These are phyloP conservation scores for Podiceps cristatus DNA, from an alignment of 2,113 vertebrate species.

Conservation along the genomic window DNA sequence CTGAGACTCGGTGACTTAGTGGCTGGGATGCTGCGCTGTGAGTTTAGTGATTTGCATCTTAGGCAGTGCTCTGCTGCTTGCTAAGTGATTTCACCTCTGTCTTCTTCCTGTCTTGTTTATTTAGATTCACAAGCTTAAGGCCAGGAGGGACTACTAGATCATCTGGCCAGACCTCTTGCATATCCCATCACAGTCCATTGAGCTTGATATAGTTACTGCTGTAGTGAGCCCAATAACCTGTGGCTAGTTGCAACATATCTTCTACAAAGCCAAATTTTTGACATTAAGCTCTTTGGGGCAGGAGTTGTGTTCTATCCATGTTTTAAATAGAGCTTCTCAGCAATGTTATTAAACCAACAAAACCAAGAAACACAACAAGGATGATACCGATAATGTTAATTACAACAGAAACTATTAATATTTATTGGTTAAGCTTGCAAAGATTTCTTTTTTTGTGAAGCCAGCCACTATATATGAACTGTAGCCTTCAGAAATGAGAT, in stretches of 20 bases:
- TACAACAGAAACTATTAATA: neutral
- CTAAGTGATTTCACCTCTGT: slow-evolving; percentile 30
- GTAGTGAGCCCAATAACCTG: slow-evolving; percentile 16
- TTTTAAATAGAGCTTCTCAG: neutral
- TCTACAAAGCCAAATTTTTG: neutral
- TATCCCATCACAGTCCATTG: neutral
- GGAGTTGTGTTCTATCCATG: neutral
- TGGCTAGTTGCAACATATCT: slow-evolving; percentile 3
- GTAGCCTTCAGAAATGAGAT: neutral
- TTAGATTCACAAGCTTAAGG: slow-evolving; percentile 44
- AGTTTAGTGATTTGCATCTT: neutral
- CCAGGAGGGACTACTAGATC: slow-evolving; percentile 1
- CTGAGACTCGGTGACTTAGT: neutral
- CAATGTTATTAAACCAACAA: neutral
- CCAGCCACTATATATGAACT: neutral
- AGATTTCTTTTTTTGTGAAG: neutral
- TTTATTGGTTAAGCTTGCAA: neutral
- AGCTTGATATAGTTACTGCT: slow-evolving; percentile 17
- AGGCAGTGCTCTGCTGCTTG: neutral
- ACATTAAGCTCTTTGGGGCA: neutral
- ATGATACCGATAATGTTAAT: neutral
- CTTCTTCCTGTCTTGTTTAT: slow-evolving; percentile 24
- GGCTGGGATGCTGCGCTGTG: neutral
- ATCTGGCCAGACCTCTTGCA: neutral
- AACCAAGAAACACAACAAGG: neutral